Percentiles rank a stretch among this genome's conserved stretches.
phyloP scores from a whole-genome alignment of 2,113 vertebrate genomes.

The Poecilia latipinna region DNA sequence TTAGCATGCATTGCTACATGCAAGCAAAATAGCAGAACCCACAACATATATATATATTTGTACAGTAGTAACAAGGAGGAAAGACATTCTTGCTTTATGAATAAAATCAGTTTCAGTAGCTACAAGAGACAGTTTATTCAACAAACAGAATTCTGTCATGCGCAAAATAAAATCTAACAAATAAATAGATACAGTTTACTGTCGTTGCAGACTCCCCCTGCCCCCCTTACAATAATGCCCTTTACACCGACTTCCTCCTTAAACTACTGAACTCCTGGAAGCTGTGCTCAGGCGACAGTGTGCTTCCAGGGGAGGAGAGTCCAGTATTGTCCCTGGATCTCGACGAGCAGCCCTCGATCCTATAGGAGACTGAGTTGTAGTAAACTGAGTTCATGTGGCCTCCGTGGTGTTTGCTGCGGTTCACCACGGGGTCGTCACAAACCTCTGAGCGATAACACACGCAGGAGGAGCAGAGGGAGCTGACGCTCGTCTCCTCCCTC shows the following conservation, averaged over 20 bases:
- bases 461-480: conserved; percentile 85
- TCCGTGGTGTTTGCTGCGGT: conserved; percentile 75
- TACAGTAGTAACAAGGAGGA: background rate
- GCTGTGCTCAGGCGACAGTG: conserved; percentile 74
- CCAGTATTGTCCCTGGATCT: conserved; percentile 84
- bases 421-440: conserved; percentile 76
- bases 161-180: conserved; percentile 25
- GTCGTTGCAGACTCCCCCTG: conserved; percentile 32
- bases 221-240: background rate
- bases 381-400: conserved; percentile 86
- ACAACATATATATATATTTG: conserved; percentile 29
- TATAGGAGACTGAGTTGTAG: conserved; percentile 86
- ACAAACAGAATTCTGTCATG: conserved; percentile 35
- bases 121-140: conserved; percentile 14
- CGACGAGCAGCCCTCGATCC: conserved; percentile 81
- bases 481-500: conserved; percentile 64
- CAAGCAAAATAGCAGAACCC: conserved; percentile 44
- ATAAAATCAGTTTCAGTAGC: conserved; percentile 8
- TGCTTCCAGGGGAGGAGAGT: conserved; percentile 87
- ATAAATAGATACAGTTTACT: conserved; percentile 21
- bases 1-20: conserved; percentile 65
- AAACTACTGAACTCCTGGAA: conserved; percentile 73
- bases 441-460: conserved; percentile 84
- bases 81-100: conserved; percentile 20
- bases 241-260: conserved; percentile 89